Base-by-base conservation (phyloP, 2,797 vertebrate species). In the Gymnodraco acuticeps region DNA sequence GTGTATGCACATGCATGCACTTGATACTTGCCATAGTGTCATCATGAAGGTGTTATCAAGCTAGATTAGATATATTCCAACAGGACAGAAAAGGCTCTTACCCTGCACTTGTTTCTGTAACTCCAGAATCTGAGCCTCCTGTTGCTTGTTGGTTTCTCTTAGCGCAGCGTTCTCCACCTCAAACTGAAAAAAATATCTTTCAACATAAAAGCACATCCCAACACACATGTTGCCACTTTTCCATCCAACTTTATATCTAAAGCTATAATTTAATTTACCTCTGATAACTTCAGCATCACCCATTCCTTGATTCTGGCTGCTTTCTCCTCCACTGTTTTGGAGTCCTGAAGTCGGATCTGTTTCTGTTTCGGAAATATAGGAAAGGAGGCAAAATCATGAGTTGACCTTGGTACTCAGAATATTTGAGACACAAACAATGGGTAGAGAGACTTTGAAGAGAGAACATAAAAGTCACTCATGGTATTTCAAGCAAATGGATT, bases 271-370 rank as follows among this genome's bases (percentile, higher is more conserved):
- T 14, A n/a, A 69, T 74, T 80, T 94, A 99, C 98, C 97, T 99
- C 98, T 46, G 95, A 96, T 80, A 99, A 89, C 89, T 98, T 99
- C 82, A 95, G 90, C 89, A 97, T 97, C 92, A 99, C 97, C 98
- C 98, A 99, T 87, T 99, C 98, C 92, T 99, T 99, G 90, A 99
- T 99, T 89, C 97, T 99, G 50, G 97, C 97, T 65, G 98, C 98
- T 94, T 99, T 99, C 85, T 99, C 98, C 92, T 99, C 98, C 91
- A 99, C 97, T 17, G 96, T 95, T 93, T 98, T 99, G 86, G 97
- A 96, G 82, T 99, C 98, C 93, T 97, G 96, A 23, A 96, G 92
- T 90, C 98, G 94, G 87, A 94, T 92, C 92, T 97, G 96, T 92
- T 97, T 99, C 98, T 99, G 93, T 83, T 89, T 91, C 72, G 27